phyloP scores from a whole-genome alignment of 2,113 vertebrate species.

The Mus spicilegus region DNA sequence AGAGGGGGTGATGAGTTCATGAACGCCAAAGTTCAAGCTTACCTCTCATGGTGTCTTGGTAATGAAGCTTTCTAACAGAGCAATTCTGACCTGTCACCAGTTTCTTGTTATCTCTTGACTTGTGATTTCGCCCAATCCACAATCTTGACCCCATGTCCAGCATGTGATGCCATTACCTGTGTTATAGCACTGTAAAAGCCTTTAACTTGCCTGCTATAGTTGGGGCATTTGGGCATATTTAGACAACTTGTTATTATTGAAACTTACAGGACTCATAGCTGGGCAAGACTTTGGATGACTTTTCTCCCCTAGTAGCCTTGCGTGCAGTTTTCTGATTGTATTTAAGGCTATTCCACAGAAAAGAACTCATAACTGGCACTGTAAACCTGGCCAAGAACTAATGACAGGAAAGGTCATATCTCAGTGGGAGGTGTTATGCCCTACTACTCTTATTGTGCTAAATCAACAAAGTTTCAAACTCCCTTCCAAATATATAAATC shows the following conservation, averaged over 20 bases:
- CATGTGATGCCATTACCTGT: not conserved
- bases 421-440: not conserved
- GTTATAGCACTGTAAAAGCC: not conserved
- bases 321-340: not conserved
- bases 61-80: no score
- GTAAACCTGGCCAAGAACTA: not conserved
- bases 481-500: not conserved
- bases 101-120: no score
- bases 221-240: no score
- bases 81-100: no score
- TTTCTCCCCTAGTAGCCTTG: not conserved
- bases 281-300: not conserved
- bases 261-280: not conserved
- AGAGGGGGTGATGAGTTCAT: no score
- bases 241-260: not conserved
- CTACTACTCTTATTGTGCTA: no score
- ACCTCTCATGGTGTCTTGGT: no score
- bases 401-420: no score
- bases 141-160: not conserved
- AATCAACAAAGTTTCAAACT: not conserved
- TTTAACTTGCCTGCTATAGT: not conserved
- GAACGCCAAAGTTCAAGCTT: no score
- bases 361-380: not conserved
- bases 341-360: not conserved
- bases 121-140: no score